Conservation (phyloP, 1,140 invertebrate species). For the Nasonia vitripennis region DNA sequence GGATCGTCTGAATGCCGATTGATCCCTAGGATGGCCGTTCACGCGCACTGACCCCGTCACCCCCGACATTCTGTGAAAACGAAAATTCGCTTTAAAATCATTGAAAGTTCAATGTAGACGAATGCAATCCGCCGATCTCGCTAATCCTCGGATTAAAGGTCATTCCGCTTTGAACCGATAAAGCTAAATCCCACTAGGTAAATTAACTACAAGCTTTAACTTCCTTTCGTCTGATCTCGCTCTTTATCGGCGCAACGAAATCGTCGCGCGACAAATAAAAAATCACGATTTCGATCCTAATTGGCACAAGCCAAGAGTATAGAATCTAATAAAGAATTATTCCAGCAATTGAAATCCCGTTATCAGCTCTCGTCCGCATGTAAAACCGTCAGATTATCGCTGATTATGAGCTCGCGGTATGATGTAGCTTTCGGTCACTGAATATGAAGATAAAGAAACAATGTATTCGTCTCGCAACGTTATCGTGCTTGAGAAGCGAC, state of each 20-base stretch:
- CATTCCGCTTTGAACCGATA: too few relatives aligned
- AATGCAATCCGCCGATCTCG: too few relatives aligned
- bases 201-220: too few relatives aligned
- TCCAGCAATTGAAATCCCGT: not conserved
- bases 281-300: not conserved
- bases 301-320: not conserved
- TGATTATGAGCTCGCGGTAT: not conserved
- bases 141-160: too few relatives aligned
- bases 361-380: not conserved
- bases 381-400: not conserved
- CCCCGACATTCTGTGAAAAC: constrained; percentile 73
- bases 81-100: too few relatives aligned
- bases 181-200: too few relatives aligned
- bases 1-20: constrained; percentile 85
- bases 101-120: too few relatives aligned
- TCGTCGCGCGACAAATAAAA: too few relatives aligned
- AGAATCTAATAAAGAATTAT: not conserved
- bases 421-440: not conserved
- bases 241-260: too few relatives aligned
- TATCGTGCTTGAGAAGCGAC: not conserved
- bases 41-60: constrained; percentile 77
- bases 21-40: constrained; percentile 84
- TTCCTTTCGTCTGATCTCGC: too few relatives aligned
- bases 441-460: not conserved
- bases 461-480: too few relatives aligned